A percentile compares a stretch with the other conserved stretches of the same genome.
phyloP scores from a whole-genome alignment of 2,888 invertebrate genomes.

The Clostera curtula region DNA sequence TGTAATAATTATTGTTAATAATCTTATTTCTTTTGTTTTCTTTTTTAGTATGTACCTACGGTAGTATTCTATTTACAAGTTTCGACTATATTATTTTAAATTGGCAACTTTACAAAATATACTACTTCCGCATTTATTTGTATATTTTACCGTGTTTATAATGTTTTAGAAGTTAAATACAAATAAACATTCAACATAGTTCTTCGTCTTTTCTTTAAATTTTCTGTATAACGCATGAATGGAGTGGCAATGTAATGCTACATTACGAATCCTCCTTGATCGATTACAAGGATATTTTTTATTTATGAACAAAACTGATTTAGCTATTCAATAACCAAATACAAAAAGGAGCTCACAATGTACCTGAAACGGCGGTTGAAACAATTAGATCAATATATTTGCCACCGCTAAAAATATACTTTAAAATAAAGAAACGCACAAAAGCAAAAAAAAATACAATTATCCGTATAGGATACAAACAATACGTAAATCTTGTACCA shows the following conservation, averaged over 20 bases:
- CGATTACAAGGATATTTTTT: too few species aligned
- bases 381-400: too few species aligned
- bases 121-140: conserved; percentile 68
- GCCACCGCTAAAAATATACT: too few species aligned
- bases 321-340: too few species aligned
- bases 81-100: conserved; percentile 47
- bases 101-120: conserved; percentile 50
- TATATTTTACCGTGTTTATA: conserved; percentile 68
- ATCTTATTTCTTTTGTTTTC: conserved; percentile 62
- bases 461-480: too few species aligned
- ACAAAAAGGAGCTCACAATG: too few species aligned
- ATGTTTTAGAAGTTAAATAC: conserved; percentile 67
- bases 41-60: conserved; percentile 36
- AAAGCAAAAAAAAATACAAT: too few species aligned
- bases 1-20: conserved; percentile 69
- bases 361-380: too few species aligned
- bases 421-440: too few species aligned
- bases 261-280: too few species aligned
- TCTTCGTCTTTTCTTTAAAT: conserved; percentile 24
- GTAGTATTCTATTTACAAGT: conserved; percentile 43
- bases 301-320: too few species aligned
- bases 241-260: background rate
- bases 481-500: too few species aligned
- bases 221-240: background rate
- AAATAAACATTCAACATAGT: conserved; percentile 74